A percentile compares a stretch with the other conserved stretches of the same genome.
These are phyloP conservation scores for Turdus rufiventris DNA, from an alignment of 2,113 vertebrate genomes.

Conservation along the genomic window DNA sequence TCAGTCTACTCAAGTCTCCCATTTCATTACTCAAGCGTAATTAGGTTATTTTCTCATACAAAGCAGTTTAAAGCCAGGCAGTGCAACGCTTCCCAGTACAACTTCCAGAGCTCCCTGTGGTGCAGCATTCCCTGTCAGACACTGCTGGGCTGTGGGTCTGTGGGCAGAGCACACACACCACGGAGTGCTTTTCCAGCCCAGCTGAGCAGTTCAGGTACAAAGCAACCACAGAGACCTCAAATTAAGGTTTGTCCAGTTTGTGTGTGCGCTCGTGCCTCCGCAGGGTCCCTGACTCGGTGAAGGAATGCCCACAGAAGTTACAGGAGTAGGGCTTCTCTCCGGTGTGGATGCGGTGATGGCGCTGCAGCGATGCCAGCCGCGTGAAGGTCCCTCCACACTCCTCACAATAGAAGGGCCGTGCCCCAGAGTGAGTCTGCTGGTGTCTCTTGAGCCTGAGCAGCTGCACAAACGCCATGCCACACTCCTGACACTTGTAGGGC, in stretches of 20 bases:
- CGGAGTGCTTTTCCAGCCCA: neutral
- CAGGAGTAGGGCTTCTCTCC: constrained; percentile 55
- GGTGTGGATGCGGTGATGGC: constrained; percentile 25
- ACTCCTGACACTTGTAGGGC: constrained; percentile 55
- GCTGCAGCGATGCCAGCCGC: neutral
- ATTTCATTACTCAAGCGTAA: neutral
- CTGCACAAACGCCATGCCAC: constrained; percentile 44
- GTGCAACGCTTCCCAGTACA: neutral
- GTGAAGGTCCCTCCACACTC: constrained; percentile 31
- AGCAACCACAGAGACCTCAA: neutral
- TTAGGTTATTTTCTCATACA: neutral
- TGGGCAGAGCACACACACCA: neutral
- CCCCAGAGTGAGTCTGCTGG: constrained; percentile 34
- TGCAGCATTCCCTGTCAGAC: neutral
- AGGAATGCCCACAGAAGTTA: constrained; percentile 1
- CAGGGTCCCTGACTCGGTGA: neutral
- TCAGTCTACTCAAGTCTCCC: neutral
- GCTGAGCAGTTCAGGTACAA: neutral
- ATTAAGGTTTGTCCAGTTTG: neutral
- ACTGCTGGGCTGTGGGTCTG: neutral
- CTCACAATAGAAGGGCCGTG: constrained; percentile 3
- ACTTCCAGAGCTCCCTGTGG: neutral
- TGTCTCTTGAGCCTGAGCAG: constrained; percentile 54
- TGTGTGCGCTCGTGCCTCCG: constrained; percentile 35
- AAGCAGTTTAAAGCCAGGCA: neutral